Evolutionary conservation across 1,140 invertebrate genomes (phyloP), one percentile per base, ranked within the genome.

Genomic region (Brachionus rubens): DNA sequence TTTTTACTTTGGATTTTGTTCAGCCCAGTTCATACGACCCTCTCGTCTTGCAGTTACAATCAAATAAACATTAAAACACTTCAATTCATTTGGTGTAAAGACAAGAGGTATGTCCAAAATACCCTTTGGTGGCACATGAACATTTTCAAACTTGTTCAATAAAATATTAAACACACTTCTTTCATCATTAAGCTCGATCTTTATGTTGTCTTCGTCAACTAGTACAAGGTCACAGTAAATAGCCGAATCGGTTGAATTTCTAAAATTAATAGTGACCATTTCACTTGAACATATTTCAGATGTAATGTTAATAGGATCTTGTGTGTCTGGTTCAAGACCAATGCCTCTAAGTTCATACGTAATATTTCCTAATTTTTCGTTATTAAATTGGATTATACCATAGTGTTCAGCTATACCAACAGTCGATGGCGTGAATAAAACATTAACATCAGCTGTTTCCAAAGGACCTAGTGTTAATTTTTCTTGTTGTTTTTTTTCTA

Each of bases 71-170:
- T 83, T 80, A 78, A 81, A 83, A 77, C 80, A 80, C 24, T 76
- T 79, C 81, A 83, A 81, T 46, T 83, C 80, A 52, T 77, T 79
- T 7, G 84, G 84, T 36, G 81, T 80, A 79, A 84, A 85, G 54
- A 81, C 81, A 24, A 85, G 78, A 50, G 84, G 84, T 70, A 85
- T 84, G 75, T 84, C 83, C 26, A 85, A 76, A 7, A 81, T 81
- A 14, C 80, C 81, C 75, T 83, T 83, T 6, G 84, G 82, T 7
- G 81, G 81, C 14, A 85, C 78, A 21, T 79, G 77, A 30, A 84
- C 77, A 12, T 77, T 76, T 36, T 79, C 47, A 12, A 50, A 80
- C 50, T 83, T 79, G 76, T 81, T 83, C 41, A 85, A 77, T 24
- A 84, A 77, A 33, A 85, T 76, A 65, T 79, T 81, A 79, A 85